Percentiles rank a stretch among this genome's conserved stretches.
phyloP scores from a whole-genome alignment of 2,113 vertebrate genomes.

The Gambusia affinis region DNA sequence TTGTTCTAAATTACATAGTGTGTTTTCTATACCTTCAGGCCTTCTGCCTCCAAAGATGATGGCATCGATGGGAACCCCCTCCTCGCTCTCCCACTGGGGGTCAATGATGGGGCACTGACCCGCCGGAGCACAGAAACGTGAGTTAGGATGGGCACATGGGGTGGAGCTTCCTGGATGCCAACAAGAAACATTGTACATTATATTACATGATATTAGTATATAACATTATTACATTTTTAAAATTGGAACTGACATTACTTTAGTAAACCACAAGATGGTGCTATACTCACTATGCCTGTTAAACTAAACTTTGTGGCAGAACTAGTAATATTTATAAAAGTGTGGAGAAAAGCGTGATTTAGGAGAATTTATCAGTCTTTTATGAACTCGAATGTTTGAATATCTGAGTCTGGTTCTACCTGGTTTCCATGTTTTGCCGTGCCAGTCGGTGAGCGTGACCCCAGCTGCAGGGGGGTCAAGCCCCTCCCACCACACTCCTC shows the following conservation, averaged over 20 bases:
- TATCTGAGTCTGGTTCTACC: slow-evolving; percentile 68
- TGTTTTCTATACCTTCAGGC: slow-evolving; percentile 79
- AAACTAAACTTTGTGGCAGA: neutral
- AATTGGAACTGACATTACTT: neutral
- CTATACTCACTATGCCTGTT: neutral
- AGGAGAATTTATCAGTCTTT: neutral
- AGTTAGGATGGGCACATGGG: slow-evolving; percentile 93
- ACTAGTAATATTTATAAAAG: neutral
- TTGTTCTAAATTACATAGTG: neutral
- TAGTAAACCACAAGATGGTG: slow-evolving; percentile 18
- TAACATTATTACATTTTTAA: neutral
- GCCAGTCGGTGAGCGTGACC: slow-evolving; percentile 89
- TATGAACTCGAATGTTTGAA: neutral
- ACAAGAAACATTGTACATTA: neutral
- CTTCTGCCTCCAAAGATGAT: slow-evolving; percentile 96
- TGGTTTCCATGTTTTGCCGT: slow-evolving; percentile 86
- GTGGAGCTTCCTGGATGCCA: slow-evolving; percentile 65
- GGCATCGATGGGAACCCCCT: slow-evolving; percentile 93
- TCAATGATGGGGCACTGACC: slow-evolving; percentile 96
- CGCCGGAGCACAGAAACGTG: slow-evolving; percentile 94
- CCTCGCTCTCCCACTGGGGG: slow-evolving; percentile 90
- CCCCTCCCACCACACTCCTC: slow-evolving; percentile 95
- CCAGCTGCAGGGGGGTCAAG: slow-evolving; percentile 81
- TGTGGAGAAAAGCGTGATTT: neutral
- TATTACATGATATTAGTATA: too few relatives aligned